Evolutionary conservation across 2,113 vertebrate species (phyloP).

Genomic region (Calyptomena viridis): DNA sequence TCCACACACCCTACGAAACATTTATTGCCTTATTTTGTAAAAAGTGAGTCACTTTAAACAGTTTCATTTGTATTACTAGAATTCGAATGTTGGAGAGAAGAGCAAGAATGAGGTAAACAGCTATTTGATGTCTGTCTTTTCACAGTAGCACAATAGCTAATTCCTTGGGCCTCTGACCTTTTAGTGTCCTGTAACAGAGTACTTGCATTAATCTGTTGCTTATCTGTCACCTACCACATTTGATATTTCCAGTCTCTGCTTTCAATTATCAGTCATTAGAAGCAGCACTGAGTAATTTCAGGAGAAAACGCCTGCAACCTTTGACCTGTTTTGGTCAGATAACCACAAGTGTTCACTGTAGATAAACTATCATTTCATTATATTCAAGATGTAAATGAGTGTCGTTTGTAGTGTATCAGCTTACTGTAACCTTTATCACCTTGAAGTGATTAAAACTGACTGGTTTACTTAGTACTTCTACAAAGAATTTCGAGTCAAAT

Average conservation of each 20-base stretch:
- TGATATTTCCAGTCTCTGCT: conserved; percentile 80
- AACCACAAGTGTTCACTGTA: conserved; percentile 78
- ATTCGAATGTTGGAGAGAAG: background rate
- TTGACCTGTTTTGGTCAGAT: conserved; percentile 88
- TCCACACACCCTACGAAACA: background rate
- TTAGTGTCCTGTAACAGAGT: conserved; percentile 71
- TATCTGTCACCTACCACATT: conserved; percentile 76
- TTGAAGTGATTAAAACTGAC: conserved; percentile 64
- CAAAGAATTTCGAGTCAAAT: conserved; percentile 65
- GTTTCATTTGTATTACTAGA: background rate
- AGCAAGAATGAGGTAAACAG: conserved; percentile 26
- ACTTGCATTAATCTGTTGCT: conserved; percentile 74
- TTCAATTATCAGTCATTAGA: conserved; percentile 86
- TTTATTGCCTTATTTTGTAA: background rate
- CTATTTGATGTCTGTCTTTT: conserved; percentile 72
- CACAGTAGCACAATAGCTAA: conserved; percentile 73
- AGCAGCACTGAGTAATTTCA: conserved; percentile 79
- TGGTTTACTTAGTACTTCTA: conserved; percentile 64
- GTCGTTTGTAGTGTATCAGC: conserved; percentile 59
- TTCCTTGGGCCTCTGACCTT: conserved; percentile 74
- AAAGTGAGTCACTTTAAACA: background rate
- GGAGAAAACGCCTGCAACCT: conserved; percentile 80
- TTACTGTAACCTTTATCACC: conserved; percentile 71
- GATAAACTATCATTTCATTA: conserved; percentile 86
- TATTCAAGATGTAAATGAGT: conserved; percentile 66